These are phyloP conservation scores for Sarcophaga peregrina DNA, from an alignment of 1,140 invertebrate species.

Conservation along the genomic window DNA sequence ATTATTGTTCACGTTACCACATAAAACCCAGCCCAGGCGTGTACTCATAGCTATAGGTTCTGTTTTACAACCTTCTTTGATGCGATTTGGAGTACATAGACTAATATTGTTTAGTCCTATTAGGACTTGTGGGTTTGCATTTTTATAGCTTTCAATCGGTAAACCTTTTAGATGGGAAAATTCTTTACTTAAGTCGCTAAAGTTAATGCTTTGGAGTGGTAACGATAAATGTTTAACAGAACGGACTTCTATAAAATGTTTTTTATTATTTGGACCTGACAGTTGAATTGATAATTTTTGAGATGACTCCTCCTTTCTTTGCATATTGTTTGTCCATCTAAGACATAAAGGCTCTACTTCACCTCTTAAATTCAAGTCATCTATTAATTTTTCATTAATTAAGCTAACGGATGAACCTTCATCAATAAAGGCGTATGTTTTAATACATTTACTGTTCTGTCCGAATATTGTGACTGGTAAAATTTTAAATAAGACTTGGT, in stretches of 20 bases:
- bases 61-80: not conserved
- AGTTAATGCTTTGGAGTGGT: not conserved
- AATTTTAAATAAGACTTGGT: slow-evolving; percentile 4
- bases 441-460: not conserved
- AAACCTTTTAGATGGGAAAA: not conserved
- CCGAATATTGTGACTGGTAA: not conserved
- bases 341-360: not conserved
- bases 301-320: not conserved
- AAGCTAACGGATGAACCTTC: not conserved
- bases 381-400: not conserved
- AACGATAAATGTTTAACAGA: not conserved
- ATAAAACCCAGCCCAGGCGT: not conserved
- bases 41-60: not conserved
- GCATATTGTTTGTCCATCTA: not conserved
- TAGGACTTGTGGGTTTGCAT: not conserved
- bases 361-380: not conserved
- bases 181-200: not conserved
- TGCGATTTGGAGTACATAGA: not conserved
- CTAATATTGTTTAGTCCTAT: not conserved
- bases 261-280: not conserved
- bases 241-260: not conserved
- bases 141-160: not conserved
- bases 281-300: not conserved
- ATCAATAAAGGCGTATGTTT: not conserved
- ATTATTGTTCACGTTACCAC: not conserved